Evolutionary conservation across 2,113 vertebrate species (phyloP).

Genomic region (Brachyistius frenatus): DNA sequence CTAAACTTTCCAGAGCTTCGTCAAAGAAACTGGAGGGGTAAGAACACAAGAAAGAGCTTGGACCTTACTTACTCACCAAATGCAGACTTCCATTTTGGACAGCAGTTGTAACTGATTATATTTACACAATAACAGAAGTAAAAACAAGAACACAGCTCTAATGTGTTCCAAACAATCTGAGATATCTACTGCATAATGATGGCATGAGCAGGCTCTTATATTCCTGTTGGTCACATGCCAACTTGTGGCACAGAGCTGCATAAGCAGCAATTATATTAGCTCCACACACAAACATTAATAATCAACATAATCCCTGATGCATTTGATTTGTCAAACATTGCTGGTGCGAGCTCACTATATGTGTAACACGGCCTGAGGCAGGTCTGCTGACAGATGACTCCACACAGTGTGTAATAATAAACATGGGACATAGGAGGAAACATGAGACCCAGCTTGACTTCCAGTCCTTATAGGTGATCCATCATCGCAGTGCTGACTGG

Average conservation of each 20-base stretch:
- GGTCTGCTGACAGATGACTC: conserved; percentile 64
- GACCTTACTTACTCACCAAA: neutral
- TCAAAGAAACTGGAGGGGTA: neutral
- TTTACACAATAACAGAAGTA: no score
- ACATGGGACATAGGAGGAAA: conserved; percentile 62
- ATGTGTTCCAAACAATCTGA: neutral
- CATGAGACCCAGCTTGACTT: conserved; percentile 62
- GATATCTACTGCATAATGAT: neutral
- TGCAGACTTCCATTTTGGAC: neutral
- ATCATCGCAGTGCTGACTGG: conserved; percentile 67
- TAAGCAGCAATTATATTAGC: conserved; percentile 12
- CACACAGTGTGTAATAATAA: conserved; percentile 68
- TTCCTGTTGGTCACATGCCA: conserved; percentile 12
- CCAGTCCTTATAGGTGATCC: conserved; percentile 65
- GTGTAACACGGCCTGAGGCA: conserved; percentile 31
- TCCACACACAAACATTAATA: conserved; percentile 20
- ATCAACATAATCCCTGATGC: conserved; percentile 41
- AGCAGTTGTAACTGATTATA: neutral
- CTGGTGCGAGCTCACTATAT: conserved; percentile 14
- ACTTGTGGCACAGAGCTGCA: conserved; percentile 7
- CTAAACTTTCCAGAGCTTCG: neutral
- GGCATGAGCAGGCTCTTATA: neutral
- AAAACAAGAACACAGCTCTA: no score
- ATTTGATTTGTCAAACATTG: conserved; percentile 38
- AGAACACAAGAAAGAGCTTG: neutral